phyloP scores from a whole-genome alignment of 2,113 vertebrate species.

The Channa maculata region DNA sequence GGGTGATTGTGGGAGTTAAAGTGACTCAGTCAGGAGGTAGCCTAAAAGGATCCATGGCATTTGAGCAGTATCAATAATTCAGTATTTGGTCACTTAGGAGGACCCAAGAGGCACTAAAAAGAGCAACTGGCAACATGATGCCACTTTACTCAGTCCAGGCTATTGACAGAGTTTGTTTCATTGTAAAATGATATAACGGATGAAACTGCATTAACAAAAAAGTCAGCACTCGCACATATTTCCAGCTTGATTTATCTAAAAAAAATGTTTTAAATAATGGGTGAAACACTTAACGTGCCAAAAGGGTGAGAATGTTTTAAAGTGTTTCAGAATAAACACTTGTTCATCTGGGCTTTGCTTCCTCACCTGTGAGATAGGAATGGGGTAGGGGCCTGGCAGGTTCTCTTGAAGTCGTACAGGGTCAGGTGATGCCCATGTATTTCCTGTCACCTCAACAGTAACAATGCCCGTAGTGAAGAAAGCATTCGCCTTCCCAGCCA shows the following conservation, averaged over 20 bases:
- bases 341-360: not conserved
- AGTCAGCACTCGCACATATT: conserved; percentile 8
- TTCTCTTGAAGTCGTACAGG: conserved; percentile 85
- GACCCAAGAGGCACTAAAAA: conserved; percentile 64
- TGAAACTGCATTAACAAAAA: conserved; percentile 30
- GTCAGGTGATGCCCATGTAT: conserved; percentile 82
- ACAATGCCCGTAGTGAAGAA: conserved; percentile 82
- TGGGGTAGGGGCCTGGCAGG: conserved; percentile 82
- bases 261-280: conserved; percentile 10
- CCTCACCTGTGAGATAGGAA: conserved; percentile 84
- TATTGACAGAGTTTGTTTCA: conserved; percentile 57
- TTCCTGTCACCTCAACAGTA: conserved; percentile 82
- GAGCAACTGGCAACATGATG: conserved; percentile 60
- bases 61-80: conserved; percentile 74
- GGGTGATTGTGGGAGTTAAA: conserved; percentile 54
- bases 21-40: conserved; percentile 59
- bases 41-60: conserved; percentile 64
- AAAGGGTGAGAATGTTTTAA: conserved; percentile 8
- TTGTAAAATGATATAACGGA: conserved; percentile 48
- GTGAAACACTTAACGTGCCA: not conserved
- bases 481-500: conserved; percentile 82
- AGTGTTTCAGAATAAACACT: not conserved
- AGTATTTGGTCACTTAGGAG: conserved; percentile 71
- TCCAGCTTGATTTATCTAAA: conserved; percentile 9
- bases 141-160: conserved; percentile 41